Evolutionary conservation across 2,797 vertebrate genomes (phyloP).

Genomic region (Ctenopoma kingsleyae): DNA sequence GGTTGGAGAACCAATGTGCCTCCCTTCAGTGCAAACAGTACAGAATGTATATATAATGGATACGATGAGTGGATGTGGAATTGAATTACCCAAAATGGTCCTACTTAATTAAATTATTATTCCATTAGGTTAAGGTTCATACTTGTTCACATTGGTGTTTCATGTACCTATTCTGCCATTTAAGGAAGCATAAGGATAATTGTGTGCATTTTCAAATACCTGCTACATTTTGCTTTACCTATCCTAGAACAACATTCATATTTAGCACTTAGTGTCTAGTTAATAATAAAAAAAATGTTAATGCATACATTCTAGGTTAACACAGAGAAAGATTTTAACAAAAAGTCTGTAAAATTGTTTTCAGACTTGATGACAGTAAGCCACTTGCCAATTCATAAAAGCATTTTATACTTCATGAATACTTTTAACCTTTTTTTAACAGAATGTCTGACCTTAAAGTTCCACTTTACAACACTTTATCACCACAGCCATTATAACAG

Average conservation of each 20-base stretch:
- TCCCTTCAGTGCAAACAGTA: neutral
- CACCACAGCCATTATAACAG: neutral
- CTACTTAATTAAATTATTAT: conserved; percentile 22
- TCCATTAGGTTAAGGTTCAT: conserved; percentile 24
- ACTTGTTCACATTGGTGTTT: neutral
- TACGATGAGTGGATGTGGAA: conserved; percentile 26
- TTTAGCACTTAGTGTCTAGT: too few relatives aligned
- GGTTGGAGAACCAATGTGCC: too few relatives aligned
- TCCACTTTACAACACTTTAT: conserved; percentile 17
- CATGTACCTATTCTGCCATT: neutral
- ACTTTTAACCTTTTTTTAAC: conserved; percentile 14
- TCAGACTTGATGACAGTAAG: conserved; percentile 6
- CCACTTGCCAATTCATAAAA: conserved; percentile 13
- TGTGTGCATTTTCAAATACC: neutral
- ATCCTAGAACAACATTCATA: neutral
- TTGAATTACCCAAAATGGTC: conserved; percentile 27
- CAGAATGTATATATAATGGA: conserved; percentile 28
- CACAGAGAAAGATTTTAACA: neutral
- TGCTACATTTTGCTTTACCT: neutral
- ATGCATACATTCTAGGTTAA: neutral
- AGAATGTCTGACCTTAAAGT: conserved; percentile 24
- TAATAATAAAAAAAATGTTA: too few relatives aligned
- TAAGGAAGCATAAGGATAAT: conserved; percentile 3
- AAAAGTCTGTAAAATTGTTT: conserved; percentile 7
- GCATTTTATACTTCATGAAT: neutral